phyloP scores from a whole-genome alignment of 2,113 vertebrate species.

The Herpailurus yagouaroundi region DNA sequence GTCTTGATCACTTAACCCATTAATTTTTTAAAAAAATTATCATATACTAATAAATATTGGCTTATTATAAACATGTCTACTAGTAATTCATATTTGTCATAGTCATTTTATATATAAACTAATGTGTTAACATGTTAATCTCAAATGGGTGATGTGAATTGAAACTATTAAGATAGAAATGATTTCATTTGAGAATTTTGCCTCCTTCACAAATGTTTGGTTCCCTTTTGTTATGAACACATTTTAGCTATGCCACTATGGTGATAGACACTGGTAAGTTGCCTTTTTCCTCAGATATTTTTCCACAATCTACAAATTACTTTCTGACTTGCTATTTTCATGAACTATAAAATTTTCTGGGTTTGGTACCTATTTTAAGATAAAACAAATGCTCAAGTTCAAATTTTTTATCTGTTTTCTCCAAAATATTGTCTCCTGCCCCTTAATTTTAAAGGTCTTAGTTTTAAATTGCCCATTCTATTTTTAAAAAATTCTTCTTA shows the following conservation, averaged over 20 bases:
- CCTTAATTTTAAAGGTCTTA: background rate
- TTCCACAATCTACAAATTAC: background rate
- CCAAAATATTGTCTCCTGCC: background rate
- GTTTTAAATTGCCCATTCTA: background rate
- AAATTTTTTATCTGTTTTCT: background rate
- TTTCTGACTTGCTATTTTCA: slow-evolving; percentile 22
- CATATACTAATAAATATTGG: background rate
- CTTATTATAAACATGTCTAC: background rate
- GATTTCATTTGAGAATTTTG: background rate
- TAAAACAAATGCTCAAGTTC: background rate
- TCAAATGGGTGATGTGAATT: background rate
- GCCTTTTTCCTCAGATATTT: background rate
- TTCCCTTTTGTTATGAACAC: background rate
- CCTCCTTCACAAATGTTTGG: background rate
- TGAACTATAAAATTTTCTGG: background rate
- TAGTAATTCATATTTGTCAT: background rate
- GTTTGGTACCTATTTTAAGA: background rate
- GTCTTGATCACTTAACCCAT: background rate
- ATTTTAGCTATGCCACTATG: background rate
- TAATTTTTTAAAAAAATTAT: background rate
- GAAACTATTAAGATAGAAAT: background rate
- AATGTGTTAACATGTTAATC: slow-evolving; percentile 3
- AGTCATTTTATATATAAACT: background rate
- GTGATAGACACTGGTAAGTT: background rate
- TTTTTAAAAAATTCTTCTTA: background rate